These are phyloP conservation scores for Luehdorfia chinensis DNA, from an alignment of 1,140 invertebrate genomes.

Conservation along the genomic window DNA sequence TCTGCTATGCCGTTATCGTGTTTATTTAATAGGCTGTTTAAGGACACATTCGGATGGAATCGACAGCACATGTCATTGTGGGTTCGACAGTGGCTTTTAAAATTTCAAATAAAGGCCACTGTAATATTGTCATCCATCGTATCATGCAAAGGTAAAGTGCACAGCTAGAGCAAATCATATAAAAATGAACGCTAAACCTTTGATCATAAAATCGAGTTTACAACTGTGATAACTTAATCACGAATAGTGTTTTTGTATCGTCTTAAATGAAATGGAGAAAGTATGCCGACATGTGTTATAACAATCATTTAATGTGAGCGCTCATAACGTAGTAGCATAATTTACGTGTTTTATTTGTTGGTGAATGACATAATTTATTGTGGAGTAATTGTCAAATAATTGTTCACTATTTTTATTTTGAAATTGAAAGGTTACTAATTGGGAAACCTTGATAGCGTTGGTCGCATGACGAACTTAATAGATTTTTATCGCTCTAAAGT, in stretches of 20 bases:
- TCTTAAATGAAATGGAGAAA: neutral
- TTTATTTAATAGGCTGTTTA: neutral
- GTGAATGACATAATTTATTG: slow-evolving; percentile 16
- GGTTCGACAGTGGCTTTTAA: slow-evolving; percentile 30
- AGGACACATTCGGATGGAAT: slow-evolving; percentile 23
- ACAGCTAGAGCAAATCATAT: slow-evolving; percentile 36
- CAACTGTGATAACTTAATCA: no score
- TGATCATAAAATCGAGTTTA: slow-evolving; percentile 4
- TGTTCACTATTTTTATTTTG: no score
- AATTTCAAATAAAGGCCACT: slow-evolving; percentile 22
- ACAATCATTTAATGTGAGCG: slow-evolving; percentile 8
- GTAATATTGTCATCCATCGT: slow-evolving; percentile 29
- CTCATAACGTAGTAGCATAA: slow-evolving; percentile 7
- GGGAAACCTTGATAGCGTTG: no score
- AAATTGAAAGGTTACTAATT: no score
- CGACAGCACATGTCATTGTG: slow-evolving; percentile 30
- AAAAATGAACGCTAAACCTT: no score
- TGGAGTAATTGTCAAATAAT: neutral
- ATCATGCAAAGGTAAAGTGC: slow-evolving; percentile 33
- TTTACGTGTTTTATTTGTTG: slow-evolving; percentile 26
- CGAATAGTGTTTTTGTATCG: neutral
- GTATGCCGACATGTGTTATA: slow-evolving; percentile 1
- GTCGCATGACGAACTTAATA: no score
- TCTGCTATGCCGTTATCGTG: slow-evolving; percentile 1
- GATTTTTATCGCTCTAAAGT: no score